These are phyloP conservation scores for Parasteatoda lunata DNA, from an alignment of 2,888 invertebrate genomes.

Conservation along the genomic window DNA sequence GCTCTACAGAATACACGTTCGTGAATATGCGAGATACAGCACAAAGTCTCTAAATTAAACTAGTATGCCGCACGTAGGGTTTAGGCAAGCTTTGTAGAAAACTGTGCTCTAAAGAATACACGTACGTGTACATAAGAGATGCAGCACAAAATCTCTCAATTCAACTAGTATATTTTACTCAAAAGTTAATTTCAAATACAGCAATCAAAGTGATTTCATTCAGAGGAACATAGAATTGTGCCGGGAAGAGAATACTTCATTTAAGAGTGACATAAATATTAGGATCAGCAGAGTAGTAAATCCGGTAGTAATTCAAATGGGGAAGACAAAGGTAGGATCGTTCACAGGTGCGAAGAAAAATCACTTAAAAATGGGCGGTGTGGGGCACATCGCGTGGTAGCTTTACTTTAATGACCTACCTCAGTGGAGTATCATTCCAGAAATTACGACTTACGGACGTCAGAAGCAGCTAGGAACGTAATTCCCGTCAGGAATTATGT, in stretches of 20 bases:
- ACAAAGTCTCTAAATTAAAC: too few relatives aligned
- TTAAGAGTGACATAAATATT: conserved; percentile 1
- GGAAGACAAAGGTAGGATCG: neutral
- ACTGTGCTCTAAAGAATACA: too few relatives aligned
- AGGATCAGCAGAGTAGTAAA: neutral
- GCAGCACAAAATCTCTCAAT: too few relatives aligned
- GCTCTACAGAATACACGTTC: too few relatives aligned
- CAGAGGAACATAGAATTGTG: neutral
- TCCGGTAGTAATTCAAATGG: neutral
- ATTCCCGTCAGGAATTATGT: conserved; percentile 25
- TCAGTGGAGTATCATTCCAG: neutral
- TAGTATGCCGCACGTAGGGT: too few relatives aligned
- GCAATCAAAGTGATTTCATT: neutral
- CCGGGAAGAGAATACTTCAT: neutral
- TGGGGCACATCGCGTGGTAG: neutral
- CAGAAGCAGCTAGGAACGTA: conserved; percentile 19
- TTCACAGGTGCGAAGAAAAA: conserved; percentile 11
- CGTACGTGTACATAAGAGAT: too few relatives aligned
- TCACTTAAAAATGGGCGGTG: conserved; percentile 43
- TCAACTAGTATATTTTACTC: too few relatives aligned
- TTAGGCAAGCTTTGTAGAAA: too few relatives aligned
- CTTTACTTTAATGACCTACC: neutral
- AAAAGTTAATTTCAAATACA: too few relatives aligned
- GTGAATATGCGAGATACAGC: too few relatives aligned
- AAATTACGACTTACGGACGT: conserved; percentile 1